These are phyloP conservation scores for Drosophila subsilvestris DNA, from an alignment of 2,888 invertebrate genomes.

Conservation along the genomic window DNA sequence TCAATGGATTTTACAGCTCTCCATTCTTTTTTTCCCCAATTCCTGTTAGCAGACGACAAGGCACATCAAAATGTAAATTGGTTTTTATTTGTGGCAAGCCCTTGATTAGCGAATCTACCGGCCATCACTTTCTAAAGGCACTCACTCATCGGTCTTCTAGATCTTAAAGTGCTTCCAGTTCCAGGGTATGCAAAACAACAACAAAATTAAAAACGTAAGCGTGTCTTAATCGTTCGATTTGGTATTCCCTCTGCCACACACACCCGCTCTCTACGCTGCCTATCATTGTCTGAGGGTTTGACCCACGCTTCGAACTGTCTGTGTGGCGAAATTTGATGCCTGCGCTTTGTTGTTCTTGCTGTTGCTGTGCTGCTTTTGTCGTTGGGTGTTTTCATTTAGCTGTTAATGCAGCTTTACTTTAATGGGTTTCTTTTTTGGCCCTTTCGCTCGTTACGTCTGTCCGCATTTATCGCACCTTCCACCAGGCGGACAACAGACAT, in stretches of 20 bases:
- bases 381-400: constrained; percentile 55
- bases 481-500: constrained; percentile 13
- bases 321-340: constrained; percentile 64
- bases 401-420: constrained; percentile 73
- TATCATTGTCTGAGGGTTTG: constrained; percentile 5
- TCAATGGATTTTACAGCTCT: neutral
- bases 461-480: constrained; percentile 59
- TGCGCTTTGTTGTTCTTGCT: constrained; percentile 48
- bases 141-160: too few relatives aligned
- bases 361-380: constrained; percentile 28
- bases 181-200: constrained; percentile 27
- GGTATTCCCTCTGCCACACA: constrained; percentile 37
- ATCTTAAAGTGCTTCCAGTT: neutral
- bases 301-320: constrained; percentile 4
- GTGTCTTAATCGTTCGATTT: constrained; percentile 65
- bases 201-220: constrained; percentile 52
- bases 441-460: constrained; percentile 46
- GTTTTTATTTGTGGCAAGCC: neutral
- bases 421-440: constrained; percentile 61
- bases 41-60: neutral
- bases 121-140: too few relatives aligned
- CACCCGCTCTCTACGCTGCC: neutral
- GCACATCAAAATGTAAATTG: neutral
- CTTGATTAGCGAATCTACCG: neutral
- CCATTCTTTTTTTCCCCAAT: too few relatives aligned